Evolutionary conservation across 2,113 vertebrate species (phyloP), one percentile per base, ranked within the genome.

Genomic region (Hypocryptadius cinnamomeus): DNA sequence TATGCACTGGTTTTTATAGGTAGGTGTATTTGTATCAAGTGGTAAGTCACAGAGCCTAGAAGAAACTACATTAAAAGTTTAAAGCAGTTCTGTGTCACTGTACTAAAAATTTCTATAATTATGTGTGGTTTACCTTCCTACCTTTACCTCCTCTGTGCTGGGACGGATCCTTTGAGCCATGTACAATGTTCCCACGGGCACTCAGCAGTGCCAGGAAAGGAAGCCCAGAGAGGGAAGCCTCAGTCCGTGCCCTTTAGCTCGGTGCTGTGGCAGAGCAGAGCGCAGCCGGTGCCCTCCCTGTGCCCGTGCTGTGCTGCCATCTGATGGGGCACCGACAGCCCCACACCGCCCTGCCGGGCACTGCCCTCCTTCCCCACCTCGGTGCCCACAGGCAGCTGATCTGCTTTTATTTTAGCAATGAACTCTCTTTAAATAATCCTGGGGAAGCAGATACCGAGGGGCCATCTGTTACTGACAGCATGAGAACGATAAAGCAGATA

Each of bases 231-330:
- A 10, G 77, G 19, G 48, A 11, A 1, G 69, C 39, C 35, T 9
- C 30, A 4, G 4, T 12, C 9, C 3, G 23, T 40, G 66, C 8
- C 44, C 47, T 48, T n/a, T 40, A 40, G 2, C 4, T 12, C 51
- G 10, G 30, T 22, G 57, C 16, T 30, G 50, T 6, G 56, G 2
- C 48, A 8, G 5, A 8, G 13, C 53, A 6, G 30, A 31, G 19
- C 20, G 53, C 51, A 6, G 30, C 30, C 44, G 28, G 16, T 18
- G 51, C 30, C 53, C 33, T 68, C 14, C 7, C 54, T 48, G 60
- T 14, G 76, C 66, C 33, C 89, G 25, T 15, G 84, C 81, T 91
- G 63, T 94, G 87, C 93, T 95, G 96, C 95, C 96, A 90, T 57
- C 95, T 96, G 66, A 89, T 81, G 96, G 96, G 40, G 82, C 37